phyloP scores from a whole-genome alignment of 2,113 vertebrate genomes.

The Strix uralensis region DNA sequence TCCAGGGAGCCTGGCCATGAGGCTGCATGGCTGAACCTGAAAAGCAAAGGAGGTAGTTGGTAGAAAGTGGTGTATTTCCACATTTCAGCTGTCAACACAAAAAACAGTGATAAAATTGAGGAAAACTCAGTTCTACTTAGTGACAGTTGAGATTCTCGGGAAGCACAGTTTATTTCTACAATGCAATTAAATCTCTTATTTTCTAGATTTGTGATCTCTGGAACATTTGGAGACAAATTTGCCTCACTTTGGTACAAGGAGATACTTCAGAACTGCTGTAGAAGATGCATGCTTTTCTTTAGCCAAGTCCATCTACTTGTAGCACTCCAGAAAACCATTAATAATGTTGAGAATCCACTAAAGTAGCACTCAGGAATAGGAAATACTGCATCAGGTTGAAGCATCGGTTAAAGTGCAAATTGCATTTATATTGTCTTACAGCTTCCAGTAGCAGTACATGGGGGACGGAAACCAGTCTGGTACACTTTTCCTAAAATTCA shows the following conservation, averaged over 20 bases:
- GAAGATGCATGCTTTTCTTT: background rate
- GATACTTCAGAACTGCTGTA: background rate
- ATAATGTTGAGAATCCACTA: background rate
- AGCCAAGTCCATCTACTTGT: background rate
- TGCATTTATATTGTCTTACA: background rate
- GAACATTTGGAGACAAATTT: background rate
- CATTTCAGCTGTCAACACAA: background rate
- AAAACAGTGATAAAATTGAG: background rate
- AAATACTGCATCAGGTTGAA: slow-evolving; percentile 18
- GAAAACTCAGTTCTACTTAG: background rate
- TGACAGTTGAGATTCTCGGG: background rate
- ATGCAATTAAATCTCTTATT: background rate
- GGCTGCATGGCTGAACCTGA: background rate
- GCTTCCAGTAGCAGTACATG: background rate
- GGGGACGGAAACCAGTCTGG: background rate
- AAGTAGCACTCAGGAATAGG: background rate
- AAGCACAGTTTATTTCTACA: background rate
- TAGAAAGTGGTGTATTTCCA: background rate
- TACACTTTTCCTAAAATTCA: background rate
- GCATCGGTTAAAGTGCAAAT: slow-evolving; percentile 26
- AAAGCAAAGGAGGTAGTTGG: background rate
- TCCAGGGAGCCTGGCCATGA: background rate
- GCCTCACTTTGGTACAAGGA: background rate
- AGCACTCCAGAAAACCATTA: background rate
- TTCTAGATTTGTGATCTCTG: background rate